A percentile compares a stretch with the other conserved stretches of the same genome.
Evolutionary conservation across 2,797 vertebrate genomes (phyloP).

Genomic region (Pterois miles): DNA sequence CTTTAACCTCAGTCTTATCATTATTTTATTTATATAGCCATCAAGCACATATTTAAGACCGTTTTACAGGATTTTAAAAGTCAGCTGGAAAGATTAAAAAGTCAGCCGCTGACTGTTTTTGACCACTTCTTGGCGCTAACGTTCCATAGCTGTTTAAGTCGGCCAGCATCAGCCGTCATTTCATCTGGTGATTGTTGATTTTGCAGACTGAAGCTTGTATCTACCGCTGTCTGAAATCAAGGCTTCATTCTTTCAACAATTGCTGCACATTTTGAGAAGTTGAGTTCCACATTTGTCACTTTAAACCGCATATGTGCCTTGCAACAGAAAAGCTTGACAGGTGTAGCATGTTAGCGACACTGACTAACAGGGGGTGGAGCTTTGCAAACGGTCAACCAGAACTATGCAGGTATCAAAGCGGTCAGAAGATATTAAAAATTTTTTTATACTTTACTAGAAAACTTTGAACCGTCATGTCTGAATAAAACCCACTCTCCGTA

Average conservation of each 20-base stretch:
- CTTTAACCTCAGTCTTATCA: not conserved
- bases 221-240: not conserved
- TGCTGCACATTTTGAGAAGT: not conserved
- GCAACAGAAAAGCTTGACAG: not conserved
- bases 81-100: not conserved
- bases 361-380: not conserved
- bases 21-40: not conserved
- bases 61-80: not conserved
- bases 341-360: not conserved
- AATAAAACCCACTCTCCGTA: constrained; percentile 16
- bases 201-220: not conserved
- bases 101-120: not conserved
- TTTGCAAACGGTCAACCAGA: not conserved
- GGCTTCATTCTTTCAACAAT: not conserved
- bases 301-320: not conserved
- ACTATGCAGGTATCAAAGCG: constrained; percentile 7
- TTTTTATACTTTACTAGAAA: constrained; percentile 31
- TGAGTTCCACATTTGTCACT: not conserved
- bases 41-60: not conserved
- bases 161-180: not conserved
- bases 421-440: constrained; percentile 21
- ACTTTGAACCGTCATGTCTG: constrained; percentile 7
- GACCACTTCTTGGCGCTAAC: not conserved
- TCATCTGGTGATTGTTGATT: too few relatives aligned
- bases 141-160: not conserved